Conservation (phyloP, 92 coral and sea anemone species). For the Zoanthus sociatus region DNA sequence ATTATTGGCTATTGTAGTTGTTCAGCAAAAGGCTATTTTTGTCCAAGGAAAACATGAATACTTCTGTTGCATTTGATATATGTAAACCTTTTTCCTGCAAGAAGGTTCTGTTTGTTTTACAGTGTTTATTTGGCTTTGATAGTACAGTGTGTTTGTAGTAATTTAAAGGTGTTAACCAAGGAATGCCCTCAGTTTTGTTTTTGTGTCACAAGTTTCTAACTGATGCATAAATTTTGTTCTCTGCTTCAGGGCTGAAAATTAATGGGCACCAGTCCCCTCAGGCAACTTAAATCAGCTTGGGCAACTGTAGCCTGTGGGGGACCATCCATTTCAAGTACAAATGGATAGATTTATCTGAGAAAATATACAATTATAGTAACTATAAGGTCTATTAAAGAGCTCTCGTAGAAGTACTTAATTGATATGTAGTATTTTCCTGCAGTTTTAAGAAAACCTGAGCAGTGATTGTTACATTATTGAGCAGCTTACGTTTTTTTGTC, state of each 20-base stretch:
- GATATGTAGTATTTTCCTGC: neutral
- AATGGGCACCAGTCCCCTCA: neutral
- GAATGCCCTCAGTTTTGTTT: too few species aligned
- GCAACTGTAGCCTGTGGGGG: neutral
- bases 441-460: neutral
- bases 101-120: neutral
- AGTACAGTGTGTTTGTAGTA: neutral
- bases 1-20: too few species aligned
- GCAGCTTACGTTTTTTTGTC: neutral
- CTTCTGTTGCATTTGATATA: neutral
- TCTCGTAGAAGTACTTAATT: neutral
- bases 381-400: neutral
- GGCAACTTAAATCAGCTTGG: neutral
- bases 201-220: too few species aligned
- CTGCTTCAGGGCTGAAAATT: neutral
- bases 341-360: neutral
- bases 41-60: neutral
- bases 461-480: neutral
- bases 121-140: conserved; percentile 1
- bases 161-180: neutral
- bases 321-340: conserved; percentile 5
- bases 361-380: neutral
- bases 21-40: neutral
- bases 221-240: too few species aligned
- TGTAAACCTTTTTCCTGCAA: neutral